A percentile compares a stretch with the other conserved stretches of the same genome.
Evolutionary conservation across 2,113 vertebrate genomes (phyloP).

Genomic region (Octodon degus): DNA sequence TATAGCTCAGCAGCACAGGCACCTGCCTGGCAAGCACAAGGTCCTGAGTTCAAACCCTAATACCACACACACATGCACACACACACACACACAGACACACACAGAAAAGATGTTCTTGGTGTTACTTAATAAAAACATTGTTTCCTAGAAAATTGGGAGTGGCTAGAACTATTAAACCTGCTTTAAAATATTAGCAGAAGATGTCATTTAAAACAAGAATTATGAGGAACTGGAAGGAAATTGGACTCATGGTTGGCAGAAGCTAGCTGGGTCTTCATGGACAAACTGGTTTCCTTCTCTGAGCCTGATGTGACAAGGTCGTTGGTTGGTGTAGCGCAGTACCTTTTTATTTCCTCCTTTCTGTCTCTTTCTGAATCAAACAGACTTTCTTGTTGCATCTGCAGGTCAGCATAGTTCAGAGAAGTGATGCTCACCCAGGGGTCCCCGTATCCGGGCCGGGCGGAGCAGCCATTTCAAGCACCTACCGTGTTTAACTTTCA

Average conservation of each 20-base stretch:
- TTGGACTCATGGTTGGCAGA: neutral
- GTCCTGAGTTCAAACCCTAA: too few species aligned
- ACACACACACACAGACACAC: too few species aligned
- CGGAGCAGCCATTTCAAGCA: neutral
- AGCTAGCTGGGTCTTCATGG: neutral
- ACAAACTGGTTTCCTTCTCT: slow-evolving; percentile 21
- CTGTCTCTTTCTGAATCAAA: neutral
- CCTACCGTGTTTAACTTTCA: neutral
- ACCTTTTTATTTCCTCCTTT: neutral
- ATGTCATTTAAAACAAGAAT: slow-evolving; percentile 38
- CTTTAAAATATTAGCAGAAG: slow-evolving; percentile 45
- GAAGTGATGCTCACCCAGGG: neutral
- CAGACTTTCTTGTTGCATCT: neutral
- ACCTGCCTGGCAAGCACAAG: too few species aligned
- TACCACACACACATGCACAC: too few species aligned
- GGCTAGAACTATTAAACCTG: slow-evolving; percentile 19
- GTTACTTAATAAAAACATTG: slow-evolving; percentile 39
- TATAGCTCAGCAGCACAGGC: too few species aligned
- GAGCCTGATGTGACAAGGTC: neutral
- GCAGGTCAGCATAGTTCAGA: neutral
- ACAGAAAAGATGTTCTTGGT: slow-evolving; percentile 34
- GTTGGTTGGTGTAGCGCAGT: neutral
- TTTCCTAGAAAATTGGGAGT: slow-evolving; percentile 21
- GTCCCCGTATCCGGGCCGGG: neutral
- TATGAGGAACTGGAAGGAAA: neutral